Evolutionary conservation across 1,140 invertebrate species (phyloP).

Genomic region (Asobara japonica): DNA sequence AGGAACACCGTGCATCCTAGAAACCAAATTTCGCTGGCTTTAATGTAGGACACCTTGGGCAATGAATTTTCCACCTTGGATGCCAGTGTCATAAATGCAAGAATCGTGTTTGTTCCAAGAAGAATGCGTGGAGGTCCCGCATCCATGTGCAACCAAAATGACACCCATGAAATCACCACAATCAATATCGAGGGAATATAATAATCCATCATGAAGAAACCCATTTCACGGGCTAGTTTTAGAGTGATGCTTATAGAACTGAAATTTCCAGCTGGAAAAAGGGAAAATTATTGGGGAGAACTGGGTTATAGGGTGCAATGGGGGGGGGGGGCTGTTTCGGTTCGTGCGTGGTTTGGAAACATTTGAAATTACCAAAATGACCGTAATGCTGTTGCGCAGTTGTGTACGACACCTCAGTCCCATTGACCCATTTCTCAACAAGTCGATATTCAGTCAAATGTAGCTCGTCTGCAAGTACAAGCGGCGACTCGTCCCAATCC

Average conservation of each 20-base stretch:
- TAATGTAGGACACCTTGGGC: slow-evolving; percentile 91
- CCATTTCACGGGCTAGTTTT: slow-evolving; percentile 81
- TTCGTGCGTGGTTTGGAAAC: slow-evolving; percentile 10
- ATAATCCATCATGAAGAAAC: slow-evolving; percentile 90
- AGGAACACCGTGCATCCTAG: slow-evolving; percentile 86
- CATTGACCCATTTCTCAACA: slow-evolving; percentile 76
- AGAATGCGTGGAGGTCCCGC: slow-evolving; percentile 84
- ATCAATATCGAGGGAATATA: slow-evolving; percentile 89
- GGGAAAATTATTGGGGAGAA: background rate
- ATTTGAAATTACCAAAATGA: slow-evolving; percentile 69
- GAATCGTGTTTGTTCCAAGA: slow-evolving; percentile 85
- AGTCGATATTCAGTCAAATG: slow-evolving; percentile 86
- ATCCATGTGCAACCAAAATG: slow-evolving; percentile 89
- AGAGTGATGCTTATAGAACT: slow-evolving; percentile 82
- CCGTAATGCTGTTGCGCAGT: slow-evolving; percentile 74
- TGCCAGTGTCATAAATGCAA: slow-evolving; percentile 87
- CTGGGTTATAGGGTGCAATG: background rate
- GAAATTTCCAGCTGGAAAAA: slow-evolving; percentile 81
- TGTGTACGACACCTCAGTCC: slow-evolving; percentile 74
- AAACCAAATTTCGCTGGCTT: slow-evolving; percentile 90
- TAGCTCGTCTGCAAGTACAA: slow-evolving; percentile 78
- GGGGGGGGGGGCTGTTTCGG: background rate
- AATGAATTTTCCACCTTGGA: slow-evolving; percentile 84
- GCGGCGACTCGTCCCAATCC: slow-evolving; percentile 78
- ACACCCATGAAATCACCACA: slow-evolving; percentile 90